Conservation (phyloP, 2,888 invertebrate species). For the Fragum sueziense region DNA sequence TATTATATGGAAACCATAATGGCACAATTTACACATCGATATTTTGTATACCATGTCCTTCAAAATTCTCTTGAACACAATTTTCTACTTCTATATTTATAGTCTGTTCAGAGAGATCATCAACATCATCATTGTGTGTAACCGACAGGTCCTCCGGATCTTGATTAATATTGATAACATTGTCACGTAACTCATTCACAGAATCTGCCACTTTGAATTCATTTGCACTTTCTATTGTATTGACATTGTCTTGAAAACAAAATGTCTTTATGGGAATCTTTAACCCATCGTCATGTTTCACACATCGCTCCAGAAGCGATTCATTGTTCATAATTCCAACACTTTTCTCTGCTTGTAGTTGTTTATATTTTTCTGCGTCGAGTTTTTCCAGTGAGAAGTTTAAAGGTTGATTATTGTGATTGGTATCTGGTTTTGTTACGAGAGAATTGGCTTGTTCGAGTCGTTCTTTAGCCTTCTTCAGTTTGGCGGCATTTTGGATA, state of each 20-base stretch:
- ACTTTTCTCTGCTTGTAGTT: background rate
- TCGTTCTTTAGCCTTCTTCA: conserved; percentile 60
- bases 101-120: background rate
- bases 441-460: conserved; percentile 31
- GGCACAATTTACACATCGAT: no score
- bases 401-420: conserved; percentile 37
- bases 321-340: background rate
- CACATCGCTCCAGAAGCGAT: background rate
- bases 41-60: no score
- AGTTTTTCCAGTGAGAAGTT: conserved; percentile 48
- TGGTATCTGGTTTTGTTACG: background rate
- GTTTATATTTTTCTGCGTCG: conserved; percentile 24
- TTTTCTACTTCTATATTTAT: background rate
- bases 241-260: background rate
- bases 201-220: background rate
- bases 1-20: no score
- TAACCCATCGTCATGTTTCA: background rate
- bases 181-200: background rate
- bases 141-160: background rate
- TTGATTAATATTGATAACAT: background rate
- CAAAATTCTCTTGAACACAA: no score
- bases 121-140: background rate
- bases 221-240: background rate
- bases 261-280: background rate
- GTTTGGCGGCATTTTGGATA: conserved; percentile 61